phyloP scores from a whole-genome alignment of 2,113 vertebrate genomes.

The Ptychochromis oligacanthus region DNA sequence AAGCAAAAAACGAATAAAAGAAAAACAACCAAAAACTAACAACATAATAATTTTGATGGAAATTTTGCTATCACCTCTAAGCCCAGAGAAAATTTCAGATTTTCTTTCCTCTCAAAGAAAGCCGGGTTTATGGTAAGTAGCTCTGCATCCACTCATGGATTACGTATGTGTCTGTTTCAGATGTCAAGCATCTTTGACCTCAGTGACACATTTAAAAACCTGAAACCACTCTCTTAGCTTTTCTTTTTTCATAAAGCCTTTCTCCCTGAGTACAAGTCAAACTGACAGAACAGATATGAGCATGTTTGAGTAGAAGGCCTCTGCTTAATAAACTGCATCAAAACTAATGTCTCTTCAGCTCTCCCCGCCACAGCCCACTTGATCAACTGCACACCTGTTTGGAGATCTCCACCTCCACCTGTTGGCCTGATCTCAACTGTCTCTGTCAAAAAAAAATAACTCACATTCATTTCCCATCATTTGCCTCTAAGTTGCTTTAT shows the following conservation, averaged over 20 bases:
- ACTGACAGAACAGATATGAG: slow-evolving; percentile 7
- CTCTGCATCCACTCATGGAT: slow-evolving; percentile 2
- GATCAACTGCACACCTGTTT: slow-evolving; percentile 44
- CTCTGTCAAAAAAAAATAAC: neutral
- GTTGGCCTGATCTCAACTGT: neutral
- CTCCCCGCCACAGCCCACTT: slow-evolving; percentile 12
- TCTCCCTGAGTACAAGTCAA: slow-evolving; percentile 10
- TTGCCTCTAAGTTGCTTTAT: neutral
- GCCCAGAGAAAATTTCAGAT: slow-evolving; percentile 4
- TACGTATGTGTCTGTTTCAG: neutral
- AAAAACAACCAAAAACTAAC: too few relatives aligned
- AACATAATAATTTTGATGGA: neutral
- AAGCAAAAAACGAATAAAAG: too few relatives aligned
- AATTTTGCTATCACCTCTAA: neutral
- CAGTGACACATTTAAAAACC: neutral
- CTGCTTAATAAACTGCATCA: slow-evolving; percentile 43
- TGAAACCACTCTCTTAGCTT: neutral
- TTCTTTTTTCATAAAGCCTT: neutral
- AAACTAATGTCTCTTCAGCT: slow-evolving; percentile 34
- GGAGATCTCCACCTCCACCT: slow-evolving; percentile 13
- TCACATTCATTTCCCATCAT: neutral
- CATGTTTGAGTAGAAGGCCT: slow-evolving; percentile 19
- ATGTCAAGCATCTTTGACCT: slow-evolving; percentile 16
- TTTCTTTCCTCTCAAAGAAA: slow-evolving; percentile 23
- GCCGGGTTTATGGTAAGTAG: neutral